Percentiles rank a stretch among this genome's conserved stretches.
Evolutionary conservation across 2,113 vertebrate species (phyloP).

Genomic region (Chinchilla lanigera): DNA sequence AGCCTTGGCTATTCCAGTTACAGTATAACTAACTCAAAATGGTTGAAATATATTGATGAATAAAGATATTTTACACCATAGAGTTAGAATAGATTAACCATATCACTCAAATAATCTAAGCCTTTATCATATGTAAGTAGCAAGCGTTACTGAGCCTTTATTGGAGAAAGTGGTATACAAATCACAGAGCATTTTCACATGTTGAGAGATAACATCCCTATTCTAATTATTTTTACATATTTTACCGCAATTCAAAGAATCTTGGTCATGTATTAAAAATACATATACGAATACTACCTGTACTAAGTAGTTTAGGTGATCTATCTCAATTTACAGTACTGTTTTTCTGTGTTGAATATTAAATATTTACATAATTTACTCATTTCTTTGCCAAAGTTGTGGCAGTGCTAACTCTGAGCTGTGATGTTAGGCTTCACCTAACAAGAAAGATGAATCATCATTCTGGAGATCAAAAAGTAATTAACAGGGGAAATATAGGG

Average conservation of each 20-base stretch:
- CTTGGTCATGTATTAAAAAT: not conserved
- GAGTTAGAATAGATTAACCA: not conserved
- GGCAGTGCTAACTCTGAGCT: not conserved
- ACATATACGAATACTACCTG: not conserved
- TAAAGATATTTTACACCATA: conserved; percentile 43
- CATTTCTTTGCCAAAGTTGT: conserved; percentile 1
- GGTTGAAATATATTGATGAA: not conserved
- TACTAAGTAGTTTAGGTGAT: not conserved
- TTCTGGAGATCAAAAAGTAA: conserved; percentile 55
- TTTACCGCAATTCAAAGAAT: not conserved
- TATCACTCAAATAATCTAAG: not conserved
- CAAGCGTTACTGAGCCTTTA: not conserved
- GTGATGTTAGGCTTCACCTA: not conserved
- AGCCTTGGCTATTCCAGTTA: not conserved
- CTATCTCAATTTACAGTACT: not conserved
- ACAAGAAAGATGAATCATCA: conserved; percentile 42
- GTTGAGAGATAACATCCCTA: not conserved
- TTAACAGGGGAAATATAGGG: conserved; percentile 25
- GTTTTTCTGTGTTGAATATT: not conserved
- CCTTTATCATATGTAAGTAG: not conserved
- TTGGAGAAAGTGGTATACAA: not conserved
- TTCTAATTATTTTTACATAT: not conserved
- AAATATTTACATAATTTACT: not conserved
- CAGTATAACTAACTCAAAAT: not conserved
- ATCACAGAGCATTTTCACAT: not conserved